Conservation (phyloP, 2,888 invertebrate species). For the Leucoma salicis region DNA sequence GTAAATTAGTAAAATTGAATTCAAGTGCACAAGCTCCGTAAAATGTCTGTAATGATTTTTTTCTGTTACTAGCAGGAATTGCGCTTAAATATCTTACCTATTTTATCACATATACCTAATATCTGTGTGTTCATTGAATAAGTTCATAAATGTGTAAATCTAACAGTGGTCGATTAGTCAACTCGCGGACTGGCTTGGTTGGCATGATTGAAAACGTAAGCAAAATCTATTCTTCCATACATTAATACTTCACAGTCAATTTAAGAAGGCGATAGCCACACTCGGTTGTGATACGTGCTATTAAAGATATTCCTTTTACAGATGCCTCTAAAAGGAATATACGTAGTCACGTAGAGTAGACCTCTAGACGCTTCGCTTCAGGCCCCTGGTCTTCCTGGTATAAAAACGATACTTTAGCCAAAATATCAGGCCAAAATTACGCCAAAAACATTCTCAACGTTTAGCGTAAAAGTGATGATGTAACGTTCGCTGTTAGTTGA, state of each 20-base stretch:
- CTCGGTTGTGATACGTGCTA: slow-evolving; percentile 81
- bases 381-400: slow-evolving; percentile 70
- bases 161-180: slow-evolving; percentile 5
- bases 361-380: slow-evolving; percentile 76
- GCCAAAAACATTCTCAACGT: slow-evolving; percentile 34
- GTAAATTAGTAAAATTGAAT: too few species aligned
- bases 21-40: too few species aligned
- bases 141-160: too few species aligned
- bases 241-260: slow-evolving; percentile 70
- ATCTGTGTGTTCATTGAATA: too few species aligned
- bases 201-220: slow-evolving; percentile 73
- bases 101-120: too few species aligned
- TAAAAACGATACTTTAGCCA: slow-evolving; percentile 59
- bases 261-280: slow-evolving; percentile 71
- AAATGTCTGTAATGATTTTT: too few species aligned
- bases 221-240: slow-evolving; percentile 61
- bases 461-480: slow-evolving; percentile 18
- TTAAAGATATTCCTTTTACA: slow-evolving; percentile 57
- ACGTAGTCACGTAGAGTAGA: slow-evolving; percentile 75
- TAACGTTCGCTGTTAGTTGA: slow-evolving; percentile 5
- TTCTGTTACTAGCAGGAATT: too few species aligned
- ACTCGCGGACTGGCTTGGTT: slow-evolving; percentile 49
- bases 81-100: too few species aligned
- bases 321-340: slow-evolving; percentile 54
- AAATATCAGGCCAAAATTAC: slow-evolving; percentile 63